These are phyloP conservation scores for Diarsia mendica DNA, from an alignment of 2,888 invertebrate genomes.

Conservation along the genomic window DNA sequence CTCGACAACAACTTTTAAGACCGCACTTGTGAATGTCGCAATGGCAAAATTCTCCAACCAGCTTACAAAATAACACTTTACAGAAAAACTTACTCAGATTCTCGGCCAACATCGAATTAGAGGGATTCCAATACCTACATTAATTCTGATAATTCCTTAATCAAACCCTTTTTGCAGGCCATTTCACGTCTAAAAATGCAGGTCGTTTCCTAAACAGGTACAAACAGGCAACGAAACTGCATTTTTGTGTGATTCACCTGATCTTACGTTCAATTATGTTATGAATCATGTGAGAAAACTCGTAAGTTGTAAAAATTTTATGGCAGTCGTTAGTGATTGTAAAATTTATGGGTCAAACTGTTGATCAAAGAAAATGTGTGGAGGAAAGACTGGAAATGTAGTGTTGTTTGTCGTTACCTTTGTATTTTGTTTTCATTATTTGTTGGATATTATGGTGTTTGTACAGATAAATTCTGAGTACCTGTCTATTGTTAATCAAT, in stretches of 20 bases:
- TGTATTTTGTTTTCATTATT: neutral
- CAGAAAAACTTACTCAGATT: neutral
- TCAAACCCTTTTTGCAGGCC: conserved; percentile 38
- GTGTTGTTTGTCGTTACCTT: neutral
- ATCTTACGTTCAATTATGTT: conserved; percentile 52
- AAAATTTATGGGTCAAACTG: conserved; percentile 45
- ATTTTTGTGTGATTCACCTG: conserved; percentile 77
- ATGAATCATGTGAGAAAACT: conserved; percentile 72
- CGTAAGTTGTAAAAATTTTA: conserved; percentile 58
- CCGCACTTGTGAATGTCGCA: neutral
- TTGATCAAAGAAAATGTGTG: conserved; percentile 42
- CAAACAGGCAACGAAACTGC: conserved; percentile 67
- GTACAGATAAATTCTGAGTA: no score
- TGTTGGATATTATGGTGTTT: no score
- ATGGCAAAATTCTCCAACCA: neutral
- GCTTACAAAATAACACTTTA: conserved; percentile 18
- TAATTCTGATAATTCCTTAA: conserved; percentile 45
- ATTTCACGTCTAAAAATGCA: conserved; percentile 61
- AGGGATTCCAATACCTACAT: conserved; percentile 37
- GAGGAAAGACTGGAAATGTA: conserved; percentile 16
- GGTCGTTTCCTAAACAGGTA: conserved; percentile 58
- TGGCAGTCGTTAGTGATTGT: conserved; percentile 47
- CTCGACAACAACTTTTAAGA: neutral
- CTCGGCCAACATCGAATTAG: conserved; percentile 17
- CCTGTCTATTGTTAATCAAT: no score